Conservation (phyloP, 92 coral and sea anemone species). For the Palythoa caribaeorum region DNA sequence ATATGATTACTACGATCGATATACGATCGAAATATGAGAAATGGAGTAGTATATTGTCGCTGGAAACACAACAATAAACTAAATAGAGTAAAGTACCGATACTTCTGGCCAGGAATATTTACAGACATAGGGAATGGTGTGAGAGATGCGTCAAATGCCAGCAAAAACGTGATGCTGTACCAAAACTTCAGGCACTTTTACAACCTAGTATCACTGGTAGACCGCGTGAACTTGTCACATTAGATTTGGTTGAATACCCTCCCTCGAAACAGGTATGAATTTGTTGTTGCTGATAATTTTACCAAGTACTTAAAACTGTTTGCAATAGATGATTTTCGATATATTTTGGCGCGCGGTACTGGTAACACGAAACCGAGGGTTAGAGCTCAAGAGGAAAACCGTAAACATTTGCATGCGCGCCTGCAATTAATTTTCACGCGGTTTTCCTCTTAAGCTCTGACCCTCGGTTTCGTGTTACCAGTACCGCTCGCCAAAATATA, state of each 20-base stretch:
- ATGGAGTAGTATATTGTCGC: conserved; percentile 41
- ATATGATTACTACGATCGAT: conserved; percentile 36
- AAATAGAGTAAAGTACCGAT: conserved; percentile 20
- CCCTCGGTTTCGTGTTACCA: too few species aligned
- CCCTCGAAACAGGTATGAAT: conserved; percentile 28
- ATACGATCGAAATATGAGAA: conserved; percentile 1
- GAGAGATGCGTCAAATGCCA: conserved; percentile 13
- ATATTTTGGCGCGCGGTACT: too few species aligned
- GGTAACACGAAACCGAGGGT: too few species aligned
- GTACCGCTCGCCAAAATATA: too few species aligned
- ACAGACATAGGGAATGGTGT: conserved; percentile 34
- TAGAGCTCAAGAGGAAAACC: too few species aligned
- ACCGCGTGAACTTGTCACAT: conserved; percentile 47
- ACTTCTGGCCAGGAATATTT: conserved; percentile 41
- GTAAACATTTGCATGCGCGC: too few species aligned
- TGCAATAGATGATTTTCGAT: too few species aligned
- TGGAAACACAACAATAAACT: conserved; percentile 36
- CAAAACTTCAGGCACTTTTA: conserved; percentile 39
- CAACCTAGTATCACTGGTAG: conserved; percentile 37
- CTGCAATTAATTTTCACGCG: too few species aligned
- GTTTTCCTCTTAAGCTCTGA: too few species aligned
- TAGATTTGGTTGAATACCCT: conserved; percentile 48
- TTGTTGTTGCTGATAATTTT: conserved; percentile 41
- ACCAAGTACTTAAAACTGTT: conserved; percentile 49
- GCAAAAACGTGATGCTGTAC: conserved; percentile 34